Base-by-base conservation (phyloP, 1,140 invertebrate species). In the Drosophila lowei region DNA sequence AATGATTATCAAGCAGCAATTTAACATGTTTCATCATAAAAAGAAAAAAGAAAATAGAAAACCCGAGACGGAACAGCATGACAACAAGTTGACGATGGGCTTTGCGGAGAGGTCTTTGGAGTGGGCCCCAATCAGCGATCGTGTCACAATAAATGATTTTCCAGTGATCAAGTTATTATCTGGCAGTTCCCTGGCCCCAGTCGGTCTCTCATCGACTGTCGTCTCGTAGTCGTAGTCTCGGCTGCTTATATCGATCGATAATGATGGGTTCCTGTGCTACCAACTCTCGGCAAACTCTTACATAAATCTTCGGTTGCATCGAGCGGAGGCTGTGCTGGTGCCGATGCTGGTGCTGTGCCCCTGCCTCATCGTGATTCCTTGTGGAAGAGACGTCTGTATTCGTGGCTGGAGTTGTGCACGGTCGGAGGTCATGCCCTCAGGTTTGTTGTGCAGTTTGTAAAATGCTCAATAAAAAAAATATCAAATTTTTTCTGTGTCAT, bases 71-170 rank as follows among this genome's bases (percentile, higher is more conserved):
- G 8, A 43, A 56, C 71, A 23, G 42, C 71, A 58, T 75, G 62
- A 54, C 62, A 75, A 75, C 62, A 75, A 75, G 61, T 64, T 67
- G 53, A 73, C 56, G 52, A 11, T 6, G 49, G 41, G 34, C 46
- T 46, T 47, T 46, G 5, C 56, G 18, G 5, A 34, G 34, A 52
- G 9, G 21, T 7, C 47, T 28, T 44, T 67, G 21, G 18, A 59
- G 25, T 62, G 43, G 53, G 48, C 43, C 56, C 55, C 68, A 65
- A 77, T 74, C 48, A 55, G 16, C 41, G 70, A 85, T 86, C 83
- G 83, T 86, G 81, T 86, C 81, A 86, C 83, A 86, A 86, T 81
- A 77, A 86, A 75, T 86, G 77, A 86, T 86, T 86, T 86, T 63
- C 55, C 78, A 63, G 48, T 56, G 70, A 86, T 88, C 83, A 86